Evolutionary conservation across 2,888 invertebrate species (phyloP), one percentile per base, ranked within the genome.

Genomic region (Allophyes oxyacanthae): DNA sequence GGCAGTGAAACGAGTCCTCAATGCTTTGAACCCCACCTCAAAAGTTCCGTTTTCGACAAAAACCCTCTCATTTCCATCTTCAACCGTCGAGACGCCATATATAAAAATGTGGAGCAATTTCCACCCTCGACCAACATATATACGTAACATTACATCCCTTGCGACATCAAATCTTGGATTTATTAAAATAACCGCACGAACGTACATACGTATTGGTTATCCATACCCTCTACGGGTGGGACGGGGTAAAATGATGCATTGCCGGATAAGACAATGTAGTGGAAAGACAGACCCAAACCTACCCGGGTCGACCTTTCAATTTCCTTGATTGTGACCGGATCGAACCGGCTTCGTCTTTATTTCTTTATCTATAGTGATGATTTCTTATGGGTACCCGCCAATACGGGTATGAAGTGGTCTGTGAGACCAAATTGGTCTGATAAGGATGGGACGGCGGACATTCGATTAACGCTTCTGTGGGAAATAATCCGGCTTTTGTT

Each of bases 221-320:
- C 82, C 74, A 69, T 40, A 26, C 42, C 56, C 72, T 66, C 65
- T 56, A 63, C 65, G 80, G 65, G 76, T 68, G 68, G 75, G 79
- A 69, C 78, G 80, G 82, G 75, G 76, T 68, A 81, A 85, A 84
- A 89, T 90, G 90, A 91, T 87, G 84, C 86, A 90, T 79, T 82
- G 73, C 82, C 87, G 84, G 84, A 84, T 85, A 85, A 87, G 84
- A 88, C 88, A 87, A 88, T 87, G 88, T 87, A 85, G 84, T 82
- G 85, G 85, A 86, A 86, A 82, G 82, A 78, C 78, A 70, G 75
- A 81, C 78, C 81, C 82, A 73, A 82, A 70, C 68, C 26, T 44
- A 67, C 76, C 77, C 86, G 82, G 84, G 79, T 79, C 84, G 87
- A 88, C 88, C 90, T 90, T 91, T 91, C 91, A 90, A 91, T 91